phyloP scores from a whole-genome alignment of 53 echinoderm and acorn worm species.

The Pentamera pediparva region DNA sequence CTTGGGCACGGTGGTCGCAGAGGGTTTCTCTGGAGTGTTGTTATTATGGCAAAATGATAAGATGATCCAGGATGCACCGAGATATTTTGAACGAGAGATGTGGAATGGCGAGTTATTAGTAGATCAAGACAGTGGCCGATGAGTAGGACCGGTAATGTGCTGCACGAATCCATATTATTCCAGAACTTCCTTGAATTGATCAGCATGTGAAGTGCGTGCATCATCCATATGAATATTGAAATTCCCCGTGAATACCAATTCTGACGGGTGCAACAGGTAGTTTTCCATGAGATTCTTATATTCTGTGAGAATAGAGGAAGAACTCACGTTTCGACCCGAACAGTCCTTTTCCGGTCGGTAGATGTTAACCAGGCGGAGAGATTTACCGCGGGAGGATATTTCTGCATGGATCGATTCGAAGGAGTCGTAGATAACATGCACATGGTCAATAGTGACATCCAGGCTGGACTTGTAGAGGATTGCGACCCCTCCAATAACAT shows the following conservation, averaged over 20 bases:
- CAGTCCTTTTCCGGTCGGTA: background rate
- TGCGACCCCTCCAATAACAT: background rate
- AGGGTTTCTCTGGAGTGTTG: background rate
- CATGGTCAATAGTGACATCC: background rate
- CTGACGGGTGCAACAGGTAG: conserved; percentile 10
- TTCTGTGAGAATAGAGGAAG: background rate
- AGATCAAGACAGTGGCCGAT: conserved; percentile 33
- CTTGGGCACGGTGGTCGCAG: background rate
- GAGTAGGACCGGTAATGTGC: conserved; percentile 21
- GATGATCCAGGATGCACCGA: background rate
- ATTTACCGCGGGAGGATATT: no score
- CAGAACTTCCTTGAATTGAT: background rate
- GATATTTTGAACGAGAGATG: no score
- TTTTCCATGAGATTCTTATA: background rate
- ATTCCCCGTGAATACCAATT: no score
- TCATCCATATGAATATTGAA: conserved; percentile 47
- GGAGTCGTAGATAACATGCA: background rate
- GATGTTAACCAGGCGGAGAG: background rate
- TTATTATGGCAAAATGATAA: background rate
- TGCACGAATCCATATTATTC: no score
- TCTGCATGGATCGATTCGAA: background rate
- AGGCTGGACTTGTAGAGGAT: background rate
- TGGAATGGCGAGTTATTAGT: no score
- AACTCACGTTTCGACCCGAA: background rate
- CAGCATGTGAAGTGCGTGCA: background rate